Evolutionary conservation across 2,888 invertebrate genomes (phyloP), one percentile per base, ranked within the genome.

Genomic region (Apoda limacodes): DNA sequence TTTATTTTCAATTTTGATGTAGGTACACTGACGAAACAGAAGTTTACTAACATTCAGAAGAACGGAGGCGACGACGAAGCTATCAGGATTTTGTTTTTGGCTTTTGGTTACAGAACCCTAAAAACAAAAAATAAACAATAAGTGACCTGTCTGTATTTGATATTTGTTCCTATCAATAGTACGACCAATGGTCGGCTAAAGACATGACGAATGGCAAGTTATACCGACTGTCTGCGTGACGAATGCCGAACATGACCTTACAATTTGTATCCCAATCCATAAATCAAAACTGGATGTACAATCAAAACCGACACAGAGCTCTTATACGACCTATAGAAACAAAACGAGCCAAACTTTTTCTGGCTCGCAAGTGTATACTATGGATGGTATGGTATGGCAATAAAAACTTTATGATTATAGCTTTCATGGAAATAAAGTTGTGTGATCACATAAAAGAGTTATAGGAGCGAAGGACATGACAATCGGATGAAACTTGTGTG

Each of bases 331-430:
- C 62, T 66, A 62, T 55, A 30, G 52, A 57, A 55, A 57, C 49
- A 46, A 55, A 54, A 59, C 55, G 52, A 59, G 60, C 48, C 35
- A 36, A 50, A 52, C 49, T 57, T 60, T 54, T 50, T 49, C 48
- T 48, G 42, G 48, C 46, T 42, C 50, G 43, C 65, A 68, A 70
- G 70, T 70, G 71, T 72, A 67, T 59, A 62, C 59, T 53, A 54
- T 55, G 51, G 57, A 68, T 62, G 69, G n/a, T n/a, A n/a, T n/a
- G n/a, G n/a, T 68, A 68, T 60, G 60, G 68, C 56, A 65, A 70
- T 76, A 76, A 76, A 76, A 76, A 63, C 52, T 74, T 75, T 75
- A 74, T 70, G 72, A 70, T 68, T 67, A 72, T 71, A 56, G 64
- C 69, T 56, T 66, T 67, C 68, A 62, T 66, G 64, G 62, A 69